Conservation (phyloP, 2,113 vertebrate genomes). For the Coptodon bakossiorum region DNA sequence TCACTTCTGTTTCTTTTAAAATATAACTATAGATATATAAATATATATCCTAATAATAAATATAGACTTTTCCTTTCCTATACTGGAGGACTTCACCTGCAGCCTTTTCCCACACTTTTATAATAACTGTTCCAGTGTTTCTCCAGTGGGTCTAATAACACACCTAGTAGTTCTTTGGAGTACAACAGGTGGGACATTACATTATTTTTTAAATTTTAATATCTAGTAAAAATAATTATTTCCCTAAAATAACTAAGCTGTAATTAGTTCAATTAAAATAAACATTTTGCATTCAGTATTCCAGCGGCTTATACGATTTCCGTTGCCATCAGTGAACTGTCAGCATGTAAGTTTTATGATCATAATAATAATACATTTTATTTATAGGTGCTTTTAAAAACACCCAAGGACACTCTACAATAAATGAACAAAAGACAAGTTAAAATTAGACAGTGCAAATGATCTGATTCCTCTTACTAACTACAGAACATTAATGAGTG, state of each 20-base stretch:
- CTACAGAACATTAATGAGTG: background rate
- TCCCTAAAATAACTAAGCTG: background rate
- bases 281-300: background rate
- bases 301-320: background rate
- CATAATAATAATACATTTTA: background rate
- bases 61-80: background rate
- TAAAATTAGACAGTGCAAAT: background rate
- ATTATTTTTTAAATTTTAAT: background rate
- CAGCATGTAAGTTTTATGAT: fast-evolving
- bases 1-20: background rate
- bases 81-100: background rate
- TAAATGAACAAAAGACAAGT: background rate
- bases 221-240: fast-evolving
- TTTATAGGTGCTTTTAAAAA: background rate
- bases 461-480: background rate
- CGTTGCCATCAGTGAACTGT: fast-evolving
- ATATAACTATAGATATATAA: background rate
- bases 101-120: background rate
- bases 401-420: background rate
- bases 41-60: background rate
- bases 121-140: background rate
- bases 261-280: background rate
- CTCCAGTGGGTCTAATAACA: background rate
- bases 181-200: background rate
- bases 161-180: background rate